These are phyloP conservation scores for Pentalonia nigronervosa DNA, from an alignment of 1,140 invertebrate genomes.

Conservation along the genomic window DNA sequence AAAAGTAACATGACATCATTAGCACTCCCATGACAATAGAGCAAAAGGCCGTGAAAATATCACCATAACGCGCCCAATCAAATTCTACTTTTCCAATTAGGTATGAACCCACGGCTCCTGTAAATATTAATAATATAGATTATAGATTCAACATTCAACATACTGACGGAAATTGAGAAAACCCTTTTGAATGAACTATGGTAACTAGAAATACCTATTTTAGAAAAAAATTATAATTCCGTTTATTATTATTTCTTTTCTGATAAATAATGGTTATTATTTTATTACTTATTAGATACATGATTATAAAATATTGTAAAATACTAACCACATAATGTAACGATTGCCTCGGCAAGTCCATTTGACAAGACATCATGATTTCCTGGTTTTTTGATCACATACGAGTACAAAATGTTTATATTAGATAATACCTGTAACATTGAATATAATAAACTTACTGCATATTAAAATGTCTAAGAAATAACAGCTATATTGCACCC, in stretches of 20 bases:
- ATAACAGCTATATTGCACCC: neutral
- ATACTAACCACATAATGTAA: conserved; percentile 4
- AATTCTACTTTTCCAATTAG: neutral
- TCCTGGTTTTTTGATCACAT: neutral
- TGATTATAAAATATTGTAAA: neutral
- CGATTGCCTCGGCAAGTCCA: neutral
- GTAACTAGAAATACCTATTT: neutral
- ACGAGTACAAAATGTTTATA: neutral
- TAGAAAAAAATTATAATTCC: neutral
- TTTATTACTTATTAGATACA: neutral
- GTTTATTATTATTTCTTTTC: neutral
- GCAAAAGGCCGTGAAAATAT: neutral
- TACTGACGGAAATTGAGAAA: too few species aligned
- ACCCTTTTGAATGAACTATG: neutral
- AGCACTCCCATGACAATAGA: neutral
- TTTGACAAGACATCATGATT: neutral
- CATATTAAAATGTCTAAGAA: neutral
- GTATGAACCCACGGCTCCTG: neutral
- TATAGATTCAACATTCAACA: too few species aligned
- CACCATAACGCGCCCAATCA: neutral
- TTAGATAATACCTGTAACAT: conserved; percentile 5
- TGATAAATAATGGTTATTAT: neutral
- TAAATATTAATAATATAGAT: neutral
- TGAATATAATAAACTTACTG: neutral
- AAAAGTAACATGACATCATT: neutral